phyloP scores from a whole-genome alignment of 2,113 vertebrate genomes.

The Tetrax tetrax region DNA sequence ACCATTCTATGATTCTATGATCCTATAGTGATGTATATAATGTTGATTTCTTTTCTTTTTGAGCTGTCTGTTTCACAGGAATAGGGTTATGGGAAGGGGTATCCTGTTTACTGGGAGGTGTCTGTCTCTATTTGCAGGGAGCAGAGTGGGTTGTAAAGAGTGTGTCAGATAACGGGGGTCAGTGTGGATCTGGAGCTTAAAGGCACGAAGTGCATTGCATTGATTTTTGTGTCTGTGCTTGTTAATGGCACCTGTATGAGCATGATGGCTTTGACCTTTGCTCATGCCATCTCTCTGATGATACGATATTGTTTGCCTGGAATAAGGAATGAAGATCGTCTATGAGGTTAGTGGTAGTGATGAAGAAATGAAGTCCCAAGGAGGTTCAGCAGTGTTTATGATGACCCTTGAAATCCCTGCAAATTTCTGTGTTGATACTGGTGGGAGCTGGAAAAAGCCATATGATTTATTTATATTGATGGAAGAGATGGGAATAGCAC shows the following conservation, averaged over 20 bases:
- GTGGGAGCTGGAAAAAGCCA: not conserved
- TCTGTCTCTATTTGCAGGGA: not conserved
- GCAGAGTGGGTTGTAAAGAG: not conserved
- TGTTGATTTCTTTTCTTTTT: not conserved
- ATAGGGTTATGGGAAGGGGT: not conserved
- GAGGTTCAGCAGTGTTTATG: not conserved
- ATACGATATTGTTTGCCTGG: not conserved
- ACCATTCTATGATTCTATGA: too few relatives aligned
- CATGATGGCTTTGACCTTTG: not conserved
- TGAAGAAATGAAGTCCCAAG: conserved; percentile 5
- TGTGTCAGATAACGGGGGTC: not conserved
- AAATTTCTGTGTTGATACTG: not conserved
- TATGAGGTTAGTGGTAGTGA: not conserved
- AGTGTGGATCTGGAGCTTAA: not conserved
- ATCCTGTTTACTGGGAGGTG: not conserved
- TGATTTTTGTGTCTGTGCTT: conserved; percentile 28
- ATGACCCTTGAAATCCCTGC: not conserved
- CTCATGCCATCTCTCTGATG: not conserved
- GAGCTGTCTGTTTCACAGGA: not conserved
- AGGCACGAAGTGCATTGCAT: not conserved
- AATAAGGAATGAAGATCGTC: conserved; percentile 5
- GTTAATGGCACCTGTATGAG: not conserved
- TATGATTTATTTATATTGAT: not conserved
- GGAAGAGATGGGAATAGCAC: not conserved
- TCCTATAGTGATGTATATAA: not conserved